Evolutionary conservation across 2,797 vertebrate genomes (phyloP), one percentile per base, ranked within the genome.

Genomic region (Dromococcyx pavoninus): DNA sequence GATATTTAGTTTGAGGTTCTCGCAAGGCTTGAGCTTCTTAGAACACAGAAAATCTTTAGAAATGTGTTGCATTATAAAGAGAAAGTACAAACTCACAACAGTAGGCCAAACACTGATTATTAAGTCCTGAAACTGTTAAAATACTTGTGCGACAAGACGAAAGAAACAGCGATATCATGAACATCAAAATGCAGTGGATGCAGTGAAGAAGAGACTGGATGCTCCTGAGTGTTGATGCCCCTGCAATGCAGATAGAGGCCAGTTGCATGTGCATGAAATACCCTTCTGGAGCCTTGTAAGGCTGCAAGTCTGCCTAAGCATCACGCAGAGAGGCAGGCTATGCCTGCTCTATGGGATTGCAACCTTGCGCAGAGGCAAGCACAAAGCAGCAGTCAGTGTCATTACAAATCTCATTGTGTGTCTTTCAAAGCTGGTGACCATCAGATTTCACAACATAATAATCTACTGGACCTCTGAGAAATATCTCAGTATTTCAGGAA

Each of bases 371-470:
- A 6, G 23, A 51, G n/a, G 24, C 58, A 75, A 43, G 50, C 35
- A 35, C 25, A 44, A 3, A 0, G 1, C 69, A 57, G 54, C 25
- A 17, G 11, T 12, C 2, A 62, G 33, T 7, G 27, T 3, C 10
- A 5, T 58, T 62, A 66, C 54, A 54, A 19, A 56, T 54, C n/a
- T 23, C 25, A 10, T 1, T 11, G 17, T 10, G 5, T 30, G 41
- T 35, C 56, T 77, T 61, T 61, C 41, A 30, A 65, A 82, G 56
- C 30, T 2, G 11, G 7, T 67, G 28, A 22, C 9, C 7, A 18
- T 14, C 19, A 41, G 16, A 46, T 51, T 84, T 41, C 57, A 61
- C 33, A 33, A 51, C 84, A 75, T 28, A 62, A 75, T 2, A n/a
- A 19, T 7, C 78, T 78, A 17, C 71, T 41, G 30, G 24, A 61